These are phyloP conservation scores for Ophion costatus DNA, from an alignment of 2,888 invertebrate species.

Conservation along the genomic window DNA sequence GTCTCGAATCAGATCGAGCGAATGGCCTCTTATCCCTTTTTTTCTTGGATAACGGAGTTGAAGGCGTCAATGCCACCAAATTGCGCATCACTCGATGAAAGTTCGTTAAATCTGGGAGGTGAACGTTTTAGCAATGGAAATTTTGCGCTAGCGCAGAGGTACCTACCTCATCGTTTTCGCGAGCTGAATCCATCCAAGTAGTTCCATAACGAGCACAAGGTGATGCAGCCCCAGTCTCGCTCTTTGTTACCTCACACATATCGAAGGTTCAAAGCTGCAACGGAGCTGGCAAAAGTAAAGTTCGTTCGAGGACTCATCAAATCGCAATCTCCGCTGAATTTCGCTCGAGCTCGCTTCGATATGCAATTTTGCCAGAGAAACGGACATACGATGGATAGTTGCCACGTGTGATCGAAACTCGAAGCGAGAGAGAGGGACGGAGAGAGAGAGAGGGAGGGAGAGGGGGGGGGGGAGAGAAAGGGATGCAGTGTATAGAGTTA, in stretches of 20 bases:
- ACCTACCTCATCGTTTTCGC: background rate
- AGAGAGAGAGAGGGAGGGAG: background rate
- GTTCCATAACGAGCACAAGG: constrained; percentile 18
- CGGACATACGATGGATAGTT: constrained; percentile 31
- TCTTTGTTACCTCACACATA: constrained; percentile 26
- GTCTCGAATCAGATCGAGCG: no score
- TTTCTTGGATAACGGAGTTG: no score
- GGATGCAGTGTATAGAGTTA: background rate
- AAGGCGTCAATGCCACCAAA: no score
- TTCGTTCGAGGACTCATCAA: constrained; percentile 61
- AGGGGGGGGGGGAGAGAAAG: background rate
- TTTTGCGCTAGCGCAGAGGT: background rate
- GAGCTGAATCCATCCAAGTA: constrained; percentile 22
- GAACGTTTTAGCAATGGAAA: background rate
- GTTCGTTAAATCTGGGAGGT: constrained; percentile 6
- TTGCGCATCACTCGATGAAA: background rate
- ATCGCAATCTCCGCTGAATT: constrained; percentile 65
- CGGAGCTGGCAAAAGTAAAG: constrained; percentile 25
- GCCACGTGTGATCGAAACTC: constrained; percentile 29
- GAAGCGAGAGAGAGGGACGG: constrained; percentile 13
- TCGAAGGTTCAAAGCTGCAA: constrained; percentile 23
- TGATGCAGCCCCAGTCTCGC: background rate
- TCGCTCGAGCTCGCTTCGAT: constrained; percentile 58
- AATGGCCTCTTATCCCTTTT: no score
- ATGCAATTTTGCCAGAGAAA: constrained; percentile 43